Percentiles rank a stretch among this genome's conserved stretches.
Conservation (phyloP, 2,888 invertebrate genomes). For the Salticus scenicus region DNA sequence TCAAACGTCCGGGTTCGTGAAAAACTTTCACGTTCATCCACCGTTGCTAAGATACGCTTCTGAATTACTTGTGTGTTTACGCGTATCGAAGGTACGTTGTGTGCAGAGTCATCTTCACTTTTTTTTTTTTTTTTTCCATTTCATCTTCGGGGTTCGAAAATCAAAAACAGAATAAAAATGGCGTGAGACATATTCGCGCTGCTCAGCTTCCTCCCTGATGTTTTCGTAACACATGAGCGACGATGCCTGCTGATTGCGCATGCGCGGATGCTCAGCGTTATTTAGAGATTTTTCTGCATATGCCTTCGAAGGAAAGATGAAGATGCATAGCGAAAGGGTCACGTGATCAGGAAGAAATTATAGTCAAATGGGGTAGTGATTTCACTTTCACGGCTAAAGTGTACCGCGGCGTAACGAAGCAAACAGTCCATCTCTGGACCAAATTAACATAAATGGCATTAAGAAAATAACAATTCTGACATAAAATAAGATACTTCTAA, state of each 20-base stretch:
- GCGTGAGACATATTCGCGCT: neutral
- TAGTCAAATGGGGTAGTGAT: neutral
- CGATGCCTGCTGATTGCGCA: neutral
- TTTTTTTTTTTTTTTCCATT: neutral
- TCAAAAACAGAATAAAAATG: neutral
- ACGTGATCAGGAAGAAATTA: constrained; percentile 24
- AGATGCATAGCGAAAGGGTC: neutral
- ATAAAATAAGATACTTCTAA: no score
- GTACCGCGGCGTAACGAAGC: no score
- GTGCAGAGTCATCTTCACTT: neutral
- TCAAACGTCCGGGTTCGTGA: neutral
- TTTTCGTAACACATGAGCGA: constrained; percentile 19
- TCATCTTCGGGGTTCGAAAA: neutral
- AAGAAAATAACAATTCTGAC: no score
- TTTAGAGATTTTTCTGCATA: neutral
- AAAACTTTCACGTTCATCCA: neutral
- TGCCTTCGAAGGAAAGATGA: neutral
- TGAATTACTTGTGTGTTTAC: neutral
- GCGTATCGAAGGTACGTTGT: neutral
- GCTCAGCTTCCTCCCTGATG: neutral
- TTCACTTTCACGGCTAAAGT: neutral
- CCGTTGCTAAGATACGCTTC: neutral
- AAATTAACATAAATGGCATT: no score
- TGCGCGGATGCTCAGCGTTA: neutral
- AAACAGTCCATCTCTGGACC: no score